Base-by-base conservation (phyloP, 2,888 invertebrate species). In the Oconnorella tubifera region DNA sequence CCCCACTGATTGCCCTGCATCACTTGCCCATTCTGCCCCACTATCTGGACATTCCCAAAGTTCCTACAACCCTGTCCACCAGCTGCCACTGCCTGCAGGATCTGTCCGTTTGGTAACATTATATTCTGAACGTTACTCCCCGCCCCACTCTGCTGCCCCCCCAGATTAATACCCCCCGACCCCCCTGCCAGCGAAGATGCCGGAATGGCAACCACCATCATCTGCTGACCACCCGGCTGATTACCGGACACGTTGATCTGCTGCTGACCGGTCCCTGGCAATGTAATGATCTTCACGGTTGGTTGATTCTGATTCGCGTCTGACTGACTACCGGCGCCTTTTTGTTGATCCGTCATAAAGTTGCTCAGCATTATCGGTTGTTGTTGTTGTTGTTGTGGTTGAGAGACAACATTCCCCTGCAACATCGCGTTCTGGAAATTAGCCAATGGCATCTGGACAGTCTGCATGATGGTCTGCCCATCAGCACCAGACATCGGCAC, bases 391-490 rank as follows among this genome's bases (percentile, higher is more conserved):
- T 28, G 61, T 27, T 61, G 64, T 6, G 25, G 31, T 32, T 53
- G 53, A 53, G 53, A 40, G 6, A 14, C 6, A 6, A 53, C 27
- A 28, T 10, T 29, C 6, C 23, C 23, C 32, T 50, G 58, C 33
- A 14, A 14, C 53, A 53, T 23, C 6, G n/a, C 27, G 53, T 53
- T 14, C 65, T 78, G 76, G 53, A 89, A 83, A 53, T 92, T 87
- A 81, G 94, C 94, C 25, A 95, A 86, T 0, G 96, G 96, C 75
- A 97, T 89, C 80, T 96, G 95, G 56, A 97, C 89, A 0, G 96
- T 95, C 81, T 97, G 96, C 82, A 93, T 91, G 66, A 96, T 89
- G 0, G 96, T 95, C 83, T 96, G 95, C 0, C 96, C 96, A 80
- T 90, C 90, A 40, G 88, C 86, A 62, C 90, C 88, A 58, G 89